Evolutionary conservation across 2,113 vertebrate species (phyloP).

Genomic region (Centropus bengalensis): DNA sequence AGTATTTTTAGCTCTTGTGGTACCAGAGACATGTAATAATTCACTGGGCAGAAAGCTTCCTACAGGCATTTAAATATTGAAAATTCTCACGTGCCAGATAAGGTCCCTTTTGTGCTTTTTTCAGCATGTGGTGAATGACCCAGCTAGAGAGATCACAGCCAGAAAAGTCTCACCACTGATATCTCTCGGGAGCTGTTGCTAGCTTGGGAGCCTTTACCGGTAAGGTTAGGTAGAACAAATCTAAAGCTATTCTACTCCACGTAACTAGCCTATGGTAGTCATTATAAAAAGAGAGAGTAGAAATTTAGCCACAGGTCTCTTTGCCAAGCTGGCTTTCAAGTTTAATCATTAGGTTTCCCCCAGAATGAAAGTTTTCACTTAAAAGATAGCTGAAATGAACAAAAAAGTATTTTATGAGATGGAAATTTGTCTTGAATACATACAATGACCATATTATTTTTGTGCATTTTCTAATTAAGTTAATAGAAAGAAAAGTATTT

Average conservation of each 20-base stretch:
- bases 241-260: background rate
- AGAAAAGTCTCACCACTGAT: background rate
- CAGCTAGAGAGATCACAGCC: background rate
- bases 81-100: background rate
- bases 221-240: background rate
- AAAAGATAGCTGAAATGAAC: background rate
- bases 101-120: background rate
- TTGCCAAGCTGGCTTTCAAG: background rate
- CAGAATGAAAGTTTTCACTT: background rate
- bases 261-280: background rate
- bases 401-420: background rate
- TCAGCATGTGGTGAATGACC: background rate
- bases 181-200: background rate
- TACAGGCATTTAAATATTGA: background rate
- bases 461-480: background rate
- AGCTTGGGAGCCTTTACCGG: background rate
- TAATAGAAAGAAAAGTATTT: background rate
- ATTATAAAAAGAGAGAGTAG: background rate
- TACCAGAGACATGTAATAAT: background rate
- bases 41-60: conserved; percentile 7
- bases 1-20: background rate
- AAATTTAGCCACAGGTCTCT: background rate
- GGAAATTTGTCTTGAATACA: background rate
- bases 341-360: background rate
- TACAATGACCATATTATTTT: background rate